These are phyloP conservation scores for Gerris lacustris DNA, from an alignment of 2,888 invertebrate species.

Conservation along the genomic window DNA sequence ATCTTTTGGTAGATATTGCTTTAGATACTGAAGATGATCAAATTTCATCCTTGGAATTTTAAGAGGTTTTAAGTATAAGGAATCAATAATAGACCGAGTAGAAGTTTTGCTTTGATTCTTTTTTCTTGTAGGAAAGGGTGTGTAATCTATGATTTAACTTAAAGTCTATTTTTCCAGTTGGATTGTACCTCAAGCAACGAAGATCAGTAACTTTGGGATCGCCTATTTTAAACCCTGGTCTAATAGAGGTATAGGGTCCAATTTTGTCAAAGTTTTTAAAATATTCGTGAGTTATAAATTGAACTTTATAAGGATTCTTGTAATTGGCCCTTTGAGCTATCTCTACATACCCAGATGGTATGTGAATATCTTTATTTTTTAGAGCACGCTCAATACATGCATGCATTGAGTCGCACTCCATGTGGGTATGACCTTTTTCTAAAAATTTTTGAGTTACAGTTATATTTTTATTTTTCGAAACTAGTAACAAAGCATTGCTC, in stretches of 20 bases:
- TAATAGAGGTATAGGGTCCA: too few relatives aligned
- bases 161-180: background rate
- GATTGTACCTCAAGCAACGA: background rate
- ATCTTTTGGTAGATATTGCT: background rate
- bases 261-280: too few relatives aligned
- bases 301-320: too few relatives aligned
- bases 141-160: slow-evolving; percentile 6
- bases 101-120: background rate
- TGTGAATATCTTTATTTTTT: slow-evolving; percentile 6
- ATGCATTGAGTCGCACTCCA: slow-evolving; percentile 20
- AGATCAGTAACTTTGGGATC: background rate
- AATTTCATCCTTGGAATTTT: slow-evolving; percentile 11
- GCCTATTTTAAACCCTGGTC: background rate
- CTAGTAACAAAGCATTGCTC: too few relatives aligned
- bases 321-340: background rate
- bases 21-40: slow-evolving; percentile 12
- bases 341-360: slow-evolving; percentile 13
- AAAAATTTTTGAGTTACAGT: slow-evolving; percentile 15
- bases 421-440: slow-evolving; percentile 20
- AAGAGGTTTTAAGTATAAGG: slow-evolving; percentile 9
- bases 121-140: slow-evolving; percentile 5
- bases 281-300: too few relatives aligned
- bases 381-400: slow-evolving; percentile 14
- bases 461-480: too few relatives aligned
- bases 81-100: background rate